phyloP scores from a whole-genome alignment of 2,888 invertebrate genomes.

The Heliconius erato region DNA sequence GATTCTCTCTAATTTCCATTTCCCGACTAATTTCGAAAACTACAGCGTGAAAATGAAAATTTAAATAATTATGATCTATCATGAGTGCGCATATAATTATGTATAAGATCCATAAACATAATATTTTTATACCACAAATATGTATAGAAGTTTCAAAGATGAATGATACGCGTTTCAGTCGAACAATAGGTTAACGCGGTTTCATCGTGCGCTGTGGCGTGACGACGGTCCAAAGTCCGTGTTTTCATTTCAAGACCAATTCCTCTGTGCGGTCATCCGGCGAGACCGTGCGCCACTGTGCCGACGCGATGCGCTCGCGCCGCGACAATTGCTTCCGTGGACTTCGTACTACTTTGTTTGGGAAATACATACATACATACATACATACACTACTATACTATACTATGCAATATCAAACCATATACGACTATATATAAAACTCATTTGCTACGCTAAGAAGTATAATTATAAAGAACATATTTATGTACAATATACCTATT shows the following conservation, averaged over 20 bases:
- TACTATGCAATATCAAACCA: background rate
- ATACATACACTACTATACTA: background rate
- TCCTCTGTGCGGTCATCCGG: conserved; percentile 36
- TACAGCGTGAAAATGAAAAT: no score
- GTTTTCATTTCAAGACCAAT: conserved; percentile 50
- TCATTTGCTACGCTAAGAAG: no score
- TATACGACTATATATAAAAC: background rate
- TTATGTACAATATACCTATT: no score
- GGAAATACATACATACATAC: no score
- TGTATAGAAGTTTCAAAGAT: background rate
- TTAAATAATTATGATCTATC: no score
- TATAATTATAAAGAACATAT: no score
- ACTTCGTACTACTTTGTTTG: conserved; percentile 48
- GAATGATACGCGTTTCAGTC: conserved; percentile 13
- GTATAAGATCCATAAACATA: no score
- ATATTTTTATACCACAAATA: background rate
- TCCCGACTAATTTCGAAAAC: no score
- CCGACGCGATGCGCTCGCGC: conserved; percentile 43
- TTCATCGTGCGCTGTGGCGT: background rate
- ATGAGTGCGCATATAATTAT: no score
- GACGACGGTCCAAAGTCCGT: conserved; percentile 47
- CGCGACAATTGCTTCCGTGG: conserved; percentile 45
- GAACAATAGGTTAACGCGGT: conserved; percentile 6
- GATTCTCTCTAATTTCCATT: no score
- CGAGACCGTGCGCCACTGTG: conserved; percentile 17